Base-by-base conservation (phyloP, 2,797 vertebrate species). In the Uromys caudimaculatus region DNA sequence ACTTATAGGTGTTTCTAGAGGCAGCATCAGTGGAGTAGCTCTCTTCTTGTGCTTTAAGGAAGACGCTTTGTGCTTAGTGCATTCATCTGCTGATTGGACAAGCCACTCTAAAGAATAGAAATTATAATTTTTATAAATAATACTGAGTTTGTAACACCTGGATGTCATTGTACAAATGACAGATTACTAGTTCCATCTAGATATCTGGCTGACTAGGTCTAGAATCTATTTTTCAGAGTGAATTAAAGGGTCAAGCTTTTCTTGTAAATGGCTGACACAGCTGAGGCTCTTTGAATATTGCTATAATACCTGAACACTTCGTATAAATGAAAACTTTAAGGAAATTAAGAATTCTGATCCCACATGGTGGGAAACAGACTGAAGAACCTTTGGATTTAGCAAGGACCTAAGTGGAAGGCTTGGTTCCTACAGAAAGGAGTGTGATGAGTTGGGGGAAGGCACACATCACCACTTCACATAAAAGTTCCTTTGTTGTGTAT, bases 311-410 rank as follows among this genome's bases (percentile, higher is more conserved):
- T 98, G 98, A 98, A 98, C 98, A 98, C 99, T 98, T 98, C 98
- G 98, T 97, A 97, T 94, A 97, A 96, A 91, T 97, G 95, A 97
- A 87, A 97, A 98, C 95, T 92, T 93, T 94, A 56, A 96, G 95
- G 13, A 96, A 97, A 97, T 83, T 52, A 97, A 97, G 96, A 98
- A 98, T 96, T 76, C 77, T 79, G 89, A 54, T 97, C 98, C 99
- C 99, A 99, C 99, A 99, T 1, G 97, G 99, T 99, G 99, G 99
- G 98, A 99, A 98, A 92, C 98, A 99, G 97, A 99, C 98, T 98
- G 99, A 99, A 99, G 99, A 98, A 98, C 99, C 99, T 99, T 99
- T 99, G 99, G 99, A 99, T 99, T 98, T 98, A 99, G 99, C 99
- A 98, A 99, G 98, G 98, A 98, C 98, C 98, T 99, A 99, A 98